Percentiles rank a stretch among this genome's conserved stretches.
phyloP scores from a whole-genome alignment of 1,140 invertebrate genomes.

The Drosophila leontia region DNA sequence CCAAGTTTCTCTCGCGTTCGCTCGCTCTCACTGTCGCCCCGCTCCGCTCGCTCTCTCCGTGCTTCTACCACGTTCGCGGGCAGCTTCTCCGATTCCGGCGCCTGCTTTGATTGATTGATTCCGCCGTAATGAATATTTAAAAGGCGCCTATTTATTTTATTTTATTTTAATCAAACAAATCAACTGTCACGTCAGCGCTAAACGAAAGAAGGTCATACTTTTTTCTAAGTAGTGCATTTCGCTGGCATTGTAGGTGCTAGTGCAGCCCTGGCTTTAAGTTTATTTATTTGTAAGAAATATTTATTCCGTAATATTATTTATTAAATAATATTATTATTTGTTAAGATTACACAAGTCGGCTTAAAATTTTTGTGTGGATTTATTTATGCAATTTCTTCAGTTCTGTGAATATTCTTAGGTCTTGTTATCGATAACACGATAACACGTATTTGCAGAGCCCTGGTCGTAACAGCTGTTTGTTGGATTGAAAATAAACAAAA shows the following conservation, averaged over 20 bases:
- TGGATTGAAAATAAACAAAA: background rate
- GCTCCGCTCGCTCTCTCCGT: slow-evolving; percentile 1
- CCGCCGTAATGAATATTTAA: slow-evolving; percentile 41
- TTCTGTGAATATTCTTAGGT: too few relatives aligned
- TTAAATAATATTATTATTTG: background rate
- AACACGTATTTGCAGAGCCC: background rate
- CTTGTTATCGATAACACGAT: background rate
- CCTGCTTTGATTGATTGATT: slow-evolving; percentile 40
- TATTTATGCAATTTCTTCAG: too few relatives aligned
- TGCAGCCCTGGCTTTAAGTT: slow-evolving; percentile 14
- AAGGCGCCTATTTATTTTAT: slow-evolving; percentile 41
- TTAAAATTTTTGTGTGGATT: background rate
- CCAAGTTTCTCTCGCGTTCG: slow-evolving; percentile 15
- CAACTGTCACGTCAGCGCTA: slow-evolving; percentile 77
- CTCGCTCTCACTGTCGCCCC: background rate
- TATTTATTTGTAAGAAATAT: background rate
- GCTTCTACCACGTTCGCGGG: background rate
- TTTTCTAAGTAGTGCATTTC: slow-evolving; percentile 11
- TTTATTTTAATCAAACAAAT: slow-evolving; percentile 80
- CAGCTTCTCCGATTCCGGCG: slow-evolving; percentile 13
- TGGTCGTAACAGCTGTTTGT: slow-evolving; percentile 24
- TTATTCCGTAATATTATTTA: background rate
- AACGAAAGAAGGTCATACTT: slow-evolving; percentile 50
- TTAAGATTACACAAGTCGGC: background rate
- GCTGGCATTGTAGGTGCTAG: background rate